Percentiles rank a stretch among this genome's conserved stretches.
phyloP scores from a whole-genome alignment of 2,113 vertebrate species.

The Sterna hirundo region DNA sequence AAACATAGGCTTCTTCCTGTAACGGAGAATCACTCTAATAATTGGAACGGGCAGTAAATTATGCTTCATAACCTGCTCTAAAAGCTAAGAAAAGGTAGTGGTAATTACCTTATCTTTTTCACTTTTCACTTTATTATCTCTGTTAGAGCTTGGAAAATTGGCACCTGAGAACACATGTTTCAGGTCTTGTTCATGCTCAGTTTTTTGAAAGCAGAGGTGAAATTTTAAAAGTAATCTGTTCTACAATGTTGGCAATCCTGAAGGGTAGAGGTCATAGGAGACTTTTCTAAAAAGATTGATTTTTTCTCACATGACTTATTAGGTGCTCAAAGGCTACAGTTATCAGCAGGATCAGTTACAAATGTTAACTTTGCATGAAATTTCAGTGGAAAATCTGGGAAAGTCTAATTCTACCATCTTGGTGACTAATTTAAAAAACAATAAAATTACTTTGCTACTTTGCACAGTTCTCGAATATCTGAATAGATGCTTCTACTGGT shows the following conservation, averaged over 20 bases:
- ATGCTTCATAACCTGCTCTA: background rate
- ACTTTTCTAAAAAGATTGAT: background rate
- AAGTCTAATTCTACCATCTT: background rate
- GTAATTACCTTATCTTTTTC: background rate
- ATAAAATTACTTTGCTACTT: background rate
- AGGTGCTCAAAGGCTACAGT: background rate
- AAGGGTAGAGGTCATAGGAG: background rate
- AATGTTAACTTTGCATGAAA: background rate
- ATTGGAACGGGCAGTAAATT: background rate
- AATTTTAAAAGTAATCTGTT: background rate
- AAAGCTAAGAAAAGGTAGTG: background rate
- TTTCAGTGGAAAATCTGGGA: background rate
- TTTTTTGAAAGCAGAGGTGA: background rate
- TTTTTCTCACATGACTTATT: background rate
- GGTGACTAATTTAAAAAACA: background rate
- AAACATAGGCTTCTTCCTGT: background rate
- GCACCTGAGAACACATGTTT: background rate
- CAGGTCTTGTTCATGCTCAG: background rate
- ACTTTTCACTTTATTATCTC: background rate
- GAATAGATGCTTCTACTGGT: background rate
- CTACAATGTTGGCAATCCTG: background rate
- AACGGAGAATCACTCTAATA: background rate
- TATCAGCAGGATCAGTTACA: background rate
- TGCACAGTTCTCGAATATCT: background rate
- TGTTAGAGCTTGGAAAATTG: background rate